Conservation (phyloP, 2,797 vertebrate genomes). For the Leptoclinus maculatus region DNA sequence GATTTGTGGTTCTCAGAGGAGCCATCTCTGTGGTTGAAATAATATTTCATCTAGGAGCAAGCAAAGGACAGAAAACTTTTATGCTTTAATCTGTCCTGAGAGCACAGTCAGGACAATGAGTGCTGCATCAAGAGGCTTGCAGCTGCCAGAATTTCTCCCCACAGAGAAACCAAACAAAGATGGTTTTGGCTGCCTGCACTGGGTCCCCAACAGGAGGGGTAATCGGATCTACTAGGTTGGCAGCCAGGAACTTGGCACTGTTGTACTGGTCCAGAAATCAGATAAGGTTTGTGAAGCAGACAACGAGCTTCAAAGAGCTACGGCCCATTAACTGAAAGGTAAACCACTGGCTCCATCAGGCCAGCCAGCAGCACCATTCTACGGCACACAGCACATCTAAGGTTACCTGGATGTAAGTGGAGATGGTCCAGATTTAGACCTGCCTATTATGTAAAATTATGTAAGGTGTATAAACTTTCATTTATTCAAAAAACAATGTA, state of each 20-base stretch:
- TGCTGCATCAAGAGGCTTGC: conserved; percentile 63
- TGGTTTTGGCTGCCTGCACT: conserved; percentile 75
- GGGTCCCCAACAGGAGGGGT: conserved; percentile 65
- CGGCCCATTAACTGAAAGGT: conserved; percentile 78
- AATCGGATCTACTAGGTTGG: conserved; percentile 77
- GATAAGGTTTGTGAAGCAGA: conserved; percentile 79
- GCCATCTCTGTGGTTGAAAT: conserved; percentile 56
- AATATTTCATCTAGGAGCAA: conserved; percentile 59
- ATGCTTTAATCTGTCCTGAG: conserved; percentile 68
- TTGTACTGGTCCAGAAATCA: conserved; percentile 77
- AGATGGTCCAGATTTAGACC: conserved; percentile 38
- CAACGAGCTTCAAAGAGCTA: conserved; percentile 77
- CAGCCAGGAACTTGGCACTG: conserved; percentile 65
- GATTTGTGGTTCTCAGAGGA: conserved; percentile 50
- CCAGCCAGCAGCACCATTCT: conserved; percentile 40
- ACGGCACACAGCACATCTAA: conserved; percentile 48
- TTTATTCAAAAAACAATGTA: not conserved
- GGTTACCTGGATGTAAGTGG: conserved; percentile 42
- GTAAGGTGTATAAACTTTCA: not conserved
- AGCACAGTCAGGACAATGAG: conserved; percentile 71
- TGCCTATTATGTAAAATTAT: conserved; percentile 13
- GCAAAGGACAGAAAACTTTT: conserved; percentile 60
- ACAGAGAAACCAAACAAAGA: conserved; percentile 75
- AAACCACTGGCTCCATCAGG: conserved; percentile 62
- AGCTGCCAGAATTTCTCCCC: conserved; percentile 70